Base-by-base conservation (phyloP, 35 echinoderm and acorn worm genomes). In the Amphiura filiformis region DNA sequence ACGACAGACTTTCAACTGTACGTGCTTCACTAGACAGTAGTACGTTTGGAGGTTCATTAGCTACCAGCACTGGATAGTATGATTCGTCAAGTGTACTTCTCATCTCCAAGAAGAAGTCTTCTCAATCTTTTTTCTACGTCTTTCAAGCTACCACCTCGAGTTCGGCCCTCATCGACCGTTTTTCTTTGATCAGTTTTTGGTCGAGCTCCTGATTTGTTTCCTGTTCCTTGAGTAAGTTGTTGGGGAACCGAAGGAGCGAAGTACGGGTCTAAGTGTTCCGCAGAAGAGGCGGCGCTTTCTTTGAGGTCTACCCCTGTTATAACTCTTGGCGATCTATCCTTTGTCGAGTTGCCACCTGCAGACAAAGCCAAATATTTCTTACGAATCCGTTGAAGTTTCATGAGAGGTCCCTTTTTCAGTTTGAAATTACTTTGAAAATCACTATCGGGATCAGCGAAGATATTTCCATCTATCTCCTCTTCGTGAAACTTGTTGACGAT, bases 61-160 rank as follows among this genome's bases (percentile, higher is more conserved):
- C 82, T 32, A 84, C 64, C 32, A 84, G 37, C n/a, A 84, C 56
- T 61, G 82, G 82, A 36, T 65, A 70, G 32, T 36, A 84, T 0
- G 49, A 64, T 39, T 84, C 12, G 17, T 84, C 82, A 0, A 84
- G 56, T 34, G 26, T 65, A 32, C 56, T 20, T 83, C 81, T 12
- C 81, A 32, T 61, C 47, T 65, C 56, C 61, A 70, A 70, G 26
- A 13, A 70, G 26, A 70, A 70, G 61, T 70, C 26, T 18, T 30
- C 61, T 70, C 9, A 70, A n/a, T 70, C 61, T 5, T 70, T 15
- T 70, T 70, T 70, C 61, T 52, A 52, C 44, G 20, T 52, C 44
- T 11, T 11, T 52, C 44, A 52, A n/a, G n/a, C n/a, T n/a, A n/a
- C n/a, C n/a, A n/a, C n/a, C n/a, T n/a, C n/a, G n/a, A n/a, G n/a